These are phyloP conservation scores for Colaptes auratus DNA, from an alignment of 2,113 vertebrate species.

Conservation along the genomic window DNA sequence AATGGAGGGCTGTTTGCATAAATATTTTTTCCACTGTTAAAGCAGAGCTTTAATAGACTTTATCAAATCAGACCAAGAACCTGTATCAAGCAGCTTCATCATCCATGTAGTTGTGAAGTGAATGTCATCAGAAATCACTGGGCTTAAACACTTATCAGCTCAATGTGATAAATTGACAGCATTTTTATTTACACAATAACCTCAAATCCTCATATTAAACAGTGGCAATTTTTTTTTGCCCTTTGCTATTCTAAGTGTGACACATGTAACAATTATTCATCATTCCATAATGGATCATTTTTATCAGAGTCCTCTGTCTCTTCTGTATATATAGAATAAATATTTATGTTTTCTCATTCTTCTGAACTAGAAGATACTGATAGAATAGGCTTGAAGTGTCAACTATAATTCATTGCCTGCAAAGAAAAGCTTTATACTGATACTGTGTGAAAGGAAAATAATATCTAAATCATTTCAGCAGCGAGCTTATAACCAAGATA, in stretches of 20 bases:
- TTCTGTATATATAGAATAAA: slow-evolving; percentile 78
- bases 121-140: slow-evolving; percentile 35
- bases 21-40: slow-evolving; percentile 19
- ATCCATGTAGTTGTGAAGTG: slow-evolving; percentile 27
- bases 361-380: slow-evolving; percentile 74
- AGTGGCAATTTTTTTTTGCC: slow-evolving; percentile 46
- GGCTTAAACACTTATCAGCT: not conserved
- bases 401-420: slow-evolving; percentile 81
- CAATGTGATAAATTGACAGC: not conserved
- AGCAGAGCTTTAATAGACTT: not conserved
- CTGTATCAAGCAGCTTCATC: not conserved
- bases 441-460: slow-evolving; percentile 65
- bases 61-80: not conserved
- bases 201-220: slow-evolving; percentile 62
- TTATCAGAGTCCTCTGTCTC: slow-evolving; percentile 72
- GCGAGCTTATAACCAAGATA: slow-evolving; percentile 80
- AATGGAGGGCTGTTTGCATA: not conserved
- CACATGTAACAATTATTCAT: slow-evolving; percentile 69
- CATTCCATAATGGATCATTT: slow-evolving; percentile 72
- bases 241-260: slow-evolving; percentile 68
- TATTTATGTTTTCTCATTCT: slow-evolving; percentile 83
- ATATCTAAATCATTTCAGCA: slow-evolving; percentile 81
- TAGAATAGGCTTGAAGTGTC: slow-evolving; percentile 78
- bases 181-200: slow-evolving; percentile 62
- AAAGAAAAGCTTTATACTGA: slow-evolving; percentile 73